Evolutionary conservation across 2,797 vertebrate species (phyloP), one percentile per base, ranked within the genome.

Genomic region (Acanthurus lineatus): DNA sequence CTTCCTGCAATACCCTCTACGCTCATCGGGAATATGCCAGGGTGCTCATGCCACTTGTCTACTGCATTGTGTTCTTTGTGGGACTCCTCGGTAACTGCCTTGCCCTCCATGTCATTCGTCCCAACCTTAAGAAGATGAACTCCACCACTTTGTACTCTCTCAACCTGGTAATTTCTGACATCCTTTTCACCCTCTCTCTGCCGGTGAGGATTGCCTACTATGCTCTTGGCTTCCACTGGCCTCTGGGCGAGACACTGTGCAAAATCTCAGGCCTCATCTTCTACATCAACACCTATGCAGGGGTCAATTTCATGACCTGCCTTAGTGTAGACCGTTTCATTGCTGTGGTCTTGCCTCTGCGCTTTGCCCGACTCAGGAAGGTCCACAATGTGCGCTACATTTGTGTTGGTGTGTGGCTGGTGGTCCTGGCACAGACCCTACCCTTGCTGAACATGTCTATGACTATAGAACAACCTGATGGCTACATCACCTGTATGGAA

Each of bases 261-360:
- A 96, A 97, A 79, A 79, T 97, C 64, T 95, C 94, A 0, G 96
- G 96, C 0, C 86, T 99, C n/a, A 17, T 97, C 63, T 98, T 99
- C 88, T 99, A 99, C 35, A 96, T 99, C 74, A 99, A 99, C 92
- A 98, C 97, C 19, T 99, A 99, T 0, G 97, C 97, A 0, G 96
- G 98, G 0, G 97, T 99, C 45, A 99, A 98, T 88, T 99, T 99
- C 90, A 99, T 99, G 98, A 98, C 97, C 0, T 99, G 97, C 82
- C 92, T 99, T 66, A 99, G 98, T 35, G 90, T 99, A 0, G 98
- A 99, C 86, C 96, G 98, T 10, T 98, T 98, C 90, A 95, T 99
- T 0, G 98, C 98, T 0, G 97, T 99, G 6, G 97, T 99, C 15
- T 94, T 98, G 62, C 97, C 98, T 0, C 91, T 98, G 68, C 96